Conservation (phyloP, 2,888 invertebrate species). For the Mesopsocus fuscifrons region DNA sequence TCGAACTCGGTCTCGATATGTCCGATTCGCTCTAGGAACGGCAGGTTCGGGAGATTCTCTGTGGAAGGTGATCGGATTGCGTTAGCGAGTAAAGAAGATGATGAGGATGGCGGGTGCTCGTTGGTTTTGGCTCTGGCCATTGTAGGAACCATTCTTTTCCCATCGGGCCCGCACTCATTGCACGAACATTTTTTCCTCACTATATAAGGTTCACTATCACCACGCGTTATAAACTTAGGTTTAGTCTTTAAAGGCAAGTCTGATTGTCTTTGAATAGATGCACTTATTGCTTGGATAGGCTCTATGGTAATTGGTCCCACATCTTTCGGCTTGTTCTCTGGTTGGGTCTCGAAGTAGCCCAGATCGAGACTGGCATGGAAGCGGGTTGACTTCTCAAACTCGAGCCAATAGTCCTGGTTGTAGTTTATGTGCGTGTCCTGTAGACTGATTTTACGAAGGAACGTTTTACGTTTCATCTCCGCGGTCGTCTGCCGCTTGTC, state of each 20-base stretch:
- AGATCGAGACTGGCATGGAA: not conserved
- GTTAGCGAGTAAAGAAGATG: not conserved
- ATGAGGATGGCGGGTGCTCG: not conserved
- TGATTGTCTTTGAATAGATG: not conserved
- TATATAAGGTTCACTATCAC: conserved; percentile 3
- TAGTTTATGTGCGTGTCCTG: conserved; percentile 7
- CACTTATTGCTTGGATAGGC: not conserved
- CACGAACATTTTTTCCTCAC: conserved; percentile 5
- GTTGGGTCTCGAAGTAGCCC: conserved; percentile 1
- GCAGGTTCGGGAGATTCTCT: conserved; percentile 1
- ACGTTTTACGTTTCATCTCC: conserved; percentile 6
- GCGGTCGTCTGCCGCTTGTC: not conserved
- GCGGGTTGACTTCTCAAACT: not conserved
- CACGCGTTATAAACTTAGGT: not conserved
- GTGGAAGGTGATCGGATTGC: not conserved
- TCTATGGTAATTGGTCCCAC: conserved; percentile 1
- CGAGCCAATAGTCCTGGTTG: conserved; percentile 8
- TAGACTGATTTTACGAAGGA: conserved; percentile 4
- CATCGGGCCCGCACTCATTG: conserved; percentile 2
- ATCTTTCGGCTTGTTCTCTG: not conserved
- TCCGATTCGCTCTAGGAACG: not conserved
- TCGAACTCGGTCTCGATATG: conserved; percentile 7
- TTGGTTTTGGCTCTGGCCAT: not conserved
- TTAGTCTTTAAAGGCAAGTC: conserved; percentile 5
- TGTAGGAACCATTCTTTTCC: not conserved